Percentiles rank a stretch among this genome's conserved stretches.
phyloP scores from a whole-genome alignment of 2,113 vertebrate genomes.

The Herpetotheres cachinnans region DNA sequence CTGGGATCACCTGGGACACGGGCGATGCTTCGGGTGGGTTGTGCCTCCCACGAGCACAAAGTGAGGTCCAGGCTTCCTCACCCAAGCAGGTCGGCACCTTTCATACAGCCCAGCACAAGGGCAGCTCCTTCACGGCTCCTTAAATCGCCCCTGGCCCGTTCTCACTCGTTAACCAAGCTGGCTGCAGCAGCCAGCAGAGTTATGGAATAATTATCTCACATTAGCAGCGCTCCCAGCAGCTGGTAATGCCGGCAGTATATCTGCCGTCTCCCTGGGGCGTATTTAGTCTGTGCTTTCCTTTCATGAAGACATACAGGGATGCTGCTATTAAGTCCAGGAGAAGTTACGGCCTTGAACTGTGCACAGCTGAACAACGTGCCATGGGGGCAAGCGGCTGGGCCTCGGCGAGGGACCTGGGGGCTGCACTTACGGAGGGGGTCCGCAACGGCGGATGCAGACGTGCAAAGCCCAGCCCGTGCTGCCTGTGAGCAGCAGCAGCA shows the following conservation, averaged over 20 bases:
- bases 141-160: neutral
- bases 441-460: too few species aligned
- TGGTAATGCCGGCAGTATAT: neutral
- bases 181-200: neutral
- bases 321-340: neutral
- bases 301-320: accelerated
- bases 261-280: neutral
- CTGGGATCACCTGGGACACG: neutral
- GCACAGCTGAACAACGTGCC: neutral
- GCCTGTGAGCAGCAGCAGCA: neutral
- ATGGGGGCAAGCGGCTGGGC: neutral
- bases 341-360: neutral
- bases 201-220: neutral
- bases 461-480: neutral
- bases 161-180: neutral
- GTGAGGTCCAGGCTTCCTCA: accelerated
- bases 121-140: neutral
- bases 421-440: neutral
- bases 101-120: neutral
- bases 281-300: neutral
- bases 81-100: neutral
- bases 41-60: accelerated
- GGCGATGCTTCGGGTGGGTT: accelerated
- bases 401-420: too few species aligned
- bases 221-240: neutral